A percentile compares a stretch with the other conserved stretches of the same genome.
phyloP scores from a whole-genome alignment of 92 coral and sea anemone species.

The Epizoanthus fatuus region DNA sequence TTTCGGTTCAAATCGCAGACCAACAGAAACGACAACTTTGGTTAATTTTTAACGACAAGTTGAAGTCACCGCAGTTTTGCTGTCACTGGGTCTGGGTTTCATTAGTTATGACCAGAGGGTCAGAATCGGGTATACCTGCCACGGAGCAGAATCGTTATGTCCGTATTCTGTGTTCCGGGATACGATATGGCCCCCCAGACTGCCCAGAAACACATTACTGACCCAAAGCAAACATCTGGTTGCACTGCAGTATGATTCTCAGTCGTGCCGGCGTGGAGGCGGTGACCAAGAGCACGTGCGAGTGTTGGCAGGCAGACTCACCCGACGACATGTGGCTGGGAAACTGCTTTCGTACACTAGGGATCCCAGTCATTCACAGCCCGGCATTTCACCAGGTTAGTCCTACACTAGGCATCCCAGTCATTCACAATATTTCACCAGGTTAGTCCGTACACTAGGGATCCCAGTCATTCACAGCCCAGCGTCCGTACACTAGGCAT shows the following conservation, averaged over 20 bases:
- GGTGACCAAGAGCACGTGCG: conserved; percentile 79
- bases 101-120: not conserved
- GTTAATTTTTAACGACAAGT: no score
- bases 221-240: not conserved
- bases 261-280: conserved; percentile 91
- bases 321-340: conserved; percentile 99
- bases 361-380: conserved; percentile 84
- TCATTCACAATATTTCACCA: no score
- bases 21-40: no score
- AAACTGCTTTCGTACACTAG: conserved; percentile 89
- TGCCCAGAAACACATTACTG: no score
- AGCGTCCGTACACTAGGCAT: conserved; percentile 59
- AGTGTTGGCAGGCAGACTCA: conserved; percentile 86
- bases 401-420: not conserved
- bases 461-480: conserved; percentile 83
- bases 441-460: conserved; percentile 16
- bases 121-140: no score
- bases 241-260: conserved; percentile 84
- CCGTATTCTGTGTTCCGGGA: no score
- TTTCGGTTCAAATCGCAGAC: no score
- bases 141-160: no score
- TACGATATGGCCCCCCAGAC: no score
- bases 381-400: conserved; percentile 97
- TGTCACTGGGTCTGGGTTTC: no score
- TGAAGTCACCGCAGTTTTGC: no score